Evolutionary conservation across 2,797 vertebrate genomes (phyloP).

Genomic region (Brachyalestes nurse): DNA sequence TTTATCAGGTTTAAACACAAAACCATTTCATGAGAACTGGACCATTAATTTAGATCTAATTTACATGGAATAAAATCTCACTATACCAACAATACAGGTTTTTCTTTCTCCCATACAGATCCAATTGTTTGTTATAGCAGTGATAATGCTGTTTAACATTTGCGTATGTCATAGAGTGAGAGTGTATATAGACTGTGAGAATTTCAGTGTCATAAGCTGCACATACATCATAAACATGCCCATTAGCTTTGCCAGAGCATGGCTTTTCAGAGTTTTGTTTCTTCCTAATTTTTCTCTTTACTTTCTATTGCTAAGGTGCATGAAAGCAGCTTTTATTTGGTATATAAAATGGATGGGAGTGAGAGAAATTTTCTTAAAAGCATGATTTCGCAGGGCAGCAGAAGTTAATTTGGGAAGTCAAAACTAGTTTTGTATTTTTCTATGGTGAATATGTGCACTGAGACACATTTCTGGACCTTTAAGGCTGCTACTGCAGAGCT

Average conservation of each 20-base stretch:
- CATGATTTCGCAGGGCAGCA: background rate
- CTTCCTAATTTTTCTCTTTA: background rate
- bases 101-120: no score
- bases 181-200: background rate
- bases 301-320: conserved; percentile 5
- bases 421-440: conserved; percentile 34
- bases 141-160: no score
- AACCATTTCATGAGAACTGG: no score
- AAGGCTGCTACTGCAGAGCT: conserved; percentile 21
- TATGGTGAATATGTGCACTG: conserved; percentile 29
- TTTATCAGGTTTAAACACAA: background rate
- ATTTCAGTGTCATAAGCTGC: background rate
- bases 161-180: no score
- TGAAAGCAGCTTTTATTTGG: conserved; percentile 8
- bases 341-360: conserved; percentile 26
- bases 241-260: background rate
- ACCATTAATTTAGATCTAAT: no score
- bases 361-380: conserved; percentile 29
- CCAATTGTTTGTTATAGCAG: no score
- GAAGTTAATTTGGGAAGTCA: conserved; percentile 32
- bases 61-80: no score
- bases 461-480: conserved; percentile 22
- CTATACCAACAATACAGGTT: no score
- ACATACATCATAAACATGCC: conserved; percentile 9
- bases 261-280: conserved; percentile 14